Evolutionary conservation across 2,113 vertebrate genomes (phyloP).

Genomic region (Hippotragus niger): DNA sequence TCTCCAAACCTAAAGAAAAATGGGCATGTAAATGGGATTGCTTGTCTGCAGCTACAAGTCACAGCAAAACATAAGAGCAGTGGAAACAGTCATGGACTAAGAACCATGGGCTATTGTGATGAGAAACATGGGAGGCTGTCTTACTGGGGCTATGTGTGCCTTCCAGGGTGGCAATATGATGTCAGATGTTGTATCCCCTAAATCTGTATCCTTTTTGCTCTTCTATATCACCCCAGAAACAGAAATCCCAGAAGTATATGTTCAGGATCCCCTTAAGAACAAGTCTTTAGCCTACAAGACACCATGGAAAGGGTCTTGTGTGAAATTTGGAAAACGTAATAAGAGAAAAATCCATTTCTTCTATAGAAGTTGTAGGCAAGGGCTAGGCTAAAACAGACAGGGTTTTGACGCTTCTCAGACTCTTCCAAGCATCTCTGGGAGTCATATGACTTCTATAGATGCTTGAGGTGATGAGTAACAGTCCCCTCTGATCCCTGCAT

Average conservation of each 20-base stretch:
- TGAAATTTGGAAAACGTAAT: background rate
- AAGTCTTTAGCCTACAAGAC: background rate
- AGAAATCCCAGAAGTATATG: background rate
- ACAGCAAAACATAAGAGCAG: background rate
- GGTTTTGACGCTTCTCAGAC: background rate
- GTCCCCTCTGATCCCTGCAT: background rate
- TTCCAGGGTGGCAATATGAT: background rate
- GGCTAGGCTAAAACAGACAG: background rate
- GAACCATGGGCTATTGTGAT: background rate
- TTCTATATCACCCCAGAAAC: background rate
- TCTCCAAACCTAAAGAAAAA: constrained; percentile 10
- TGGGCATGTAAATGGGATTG: background rate
- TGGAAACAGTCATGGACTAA: background rate
- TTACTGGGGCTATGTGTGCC: background rate
- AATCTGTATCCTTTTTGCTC: background rate
- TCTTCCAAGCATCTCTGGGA: background rate
- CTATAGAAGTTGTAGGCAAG: background rate
- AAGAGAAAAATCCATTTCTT: background rate
- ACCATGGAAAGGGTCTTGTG: background rate
- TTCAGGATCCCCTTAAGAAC: background rate
- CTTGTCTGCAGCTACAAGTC: background rate
- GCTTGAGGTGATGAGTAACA: background rate
- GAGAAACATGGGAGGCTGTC: background rate
- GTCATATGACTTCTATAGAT: accelerated
- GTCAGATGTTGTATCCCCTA: background rate